Percentiles rank a stretch among this genome's conserved stretches.
Conservation (phyloP, 2,797 vertebrate genomes). For the Pteropus rufus region DNA sequence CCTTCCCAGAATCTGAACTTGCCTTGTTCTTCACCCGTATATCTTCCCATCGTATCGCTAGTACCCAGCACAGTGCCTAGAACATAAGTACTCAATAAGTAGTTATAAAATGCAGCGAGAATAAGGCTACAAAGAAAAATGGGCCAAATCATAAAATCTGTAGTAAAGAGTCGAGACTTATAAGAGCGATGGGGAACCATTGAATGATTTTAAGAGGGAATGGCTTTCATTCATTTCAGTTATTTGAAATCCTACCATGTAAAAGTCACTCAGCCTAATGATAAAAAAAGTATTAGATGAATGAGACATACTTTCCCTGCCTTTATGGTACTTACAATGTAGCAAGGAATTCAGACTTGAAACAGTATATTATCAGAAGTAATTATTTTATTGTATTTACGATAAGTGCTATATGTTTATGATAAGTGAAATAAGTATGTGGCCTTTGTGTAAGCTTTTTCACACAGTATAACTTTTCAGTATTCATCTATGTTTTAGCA, state of each 20-base stretch:
- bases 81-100: background rate
- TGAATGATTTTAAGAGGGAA: background rate
- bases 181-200: background rate
- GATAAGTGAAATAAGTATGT: background rate
- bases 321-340: background rate
- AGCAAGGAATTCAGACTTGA: background rate
- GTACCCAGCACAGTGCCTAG: background rate
- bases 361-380: background rate
- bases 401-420: background rate
- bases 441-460: background rate
- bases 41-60: background rate
- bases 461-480: background rate
- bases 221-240: background rate
- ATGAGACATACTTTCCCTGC: background rate
- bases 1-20: background rate
- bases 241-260: background rate
- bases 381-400: background rate
- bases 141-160: background rate
- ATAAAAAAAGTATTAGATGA: background rate
- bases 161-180: background rate
- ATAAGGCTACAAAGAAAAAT: background rate
- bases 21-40: background rate
- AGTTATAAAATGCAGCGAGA: conserved; percentile 3
- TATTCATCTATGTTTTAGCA: background rate
- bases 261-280: background rate